Conservation (phyloP, 2,888 invertebrate genomes). For the Silvanus unidentatus region DNA sequence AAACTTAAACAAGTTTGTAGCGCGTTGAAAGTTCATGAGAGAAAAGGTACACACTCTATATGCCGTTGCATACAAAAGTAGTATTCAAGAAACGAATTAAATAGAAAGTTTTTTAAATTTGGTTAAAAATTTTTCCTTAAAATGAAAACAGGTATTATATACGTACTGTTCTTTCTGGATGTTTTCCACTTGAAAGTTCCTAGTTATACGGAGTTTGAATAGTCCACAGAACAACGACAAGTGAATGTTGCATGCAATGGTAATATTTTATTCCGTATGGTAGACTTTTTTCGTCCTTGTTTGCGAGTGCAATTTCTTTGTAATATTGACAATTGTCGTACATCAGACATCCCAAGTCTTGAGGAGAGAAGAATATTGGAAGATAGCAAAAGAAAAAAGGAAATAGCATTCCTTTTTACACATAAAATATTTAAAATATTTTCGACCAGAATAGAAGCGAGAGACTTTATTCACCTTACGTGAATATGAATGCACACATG, state of each 20-base stretch:
- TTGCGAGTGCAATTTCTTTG: constrained; percentile 18
- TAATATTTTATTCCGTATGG: constrained; percentile 13
- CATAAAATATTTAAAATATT: constrained; percentile 3
- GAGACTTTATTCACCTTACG: too few species aligned
- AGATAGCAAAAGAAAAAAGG: constrained; percentile 17
- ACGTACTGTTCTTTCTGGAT: constrained; percentile 7
- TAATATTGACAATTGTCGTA: constrained; percentile 22
- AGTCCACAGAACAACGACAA: not conserved
- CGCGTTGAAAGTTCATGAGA: not conserved
- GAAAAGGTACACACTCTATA: too few species aligned
- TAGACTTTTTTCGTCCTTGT: not conserved
- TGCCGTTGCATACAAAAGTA: too few species aligned
- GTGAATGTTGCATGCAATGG: constrained; percentile 4
- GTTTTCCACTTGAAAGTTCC: too few species aligned
- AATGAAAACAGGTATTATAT: too few species aligned
- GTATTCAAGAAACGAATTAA: too few species aligned
- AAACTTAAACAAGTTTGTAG: constrained; percentile 3
- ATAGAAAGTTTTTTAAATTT: too few species aligned
- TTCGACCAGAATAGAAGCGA: not conserved
- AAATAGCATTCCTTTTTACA: constrained; percentile 14
- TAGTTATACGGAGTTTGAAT: not conserved
- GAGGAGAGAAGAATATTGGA: constrained; percentile 16
- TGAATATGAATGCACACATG: too few species aligned
- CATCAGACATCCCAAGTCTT: constrained; percentile 19
- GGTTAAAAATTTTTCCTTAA: too few species aligned